A percentile compares a stretch with the other conserved stretches of the same genome.
Evolutionary conservation across 2,888 invertebrate species (phyloP).

Genomic region (Phrixothrix hirtus): DNA sequence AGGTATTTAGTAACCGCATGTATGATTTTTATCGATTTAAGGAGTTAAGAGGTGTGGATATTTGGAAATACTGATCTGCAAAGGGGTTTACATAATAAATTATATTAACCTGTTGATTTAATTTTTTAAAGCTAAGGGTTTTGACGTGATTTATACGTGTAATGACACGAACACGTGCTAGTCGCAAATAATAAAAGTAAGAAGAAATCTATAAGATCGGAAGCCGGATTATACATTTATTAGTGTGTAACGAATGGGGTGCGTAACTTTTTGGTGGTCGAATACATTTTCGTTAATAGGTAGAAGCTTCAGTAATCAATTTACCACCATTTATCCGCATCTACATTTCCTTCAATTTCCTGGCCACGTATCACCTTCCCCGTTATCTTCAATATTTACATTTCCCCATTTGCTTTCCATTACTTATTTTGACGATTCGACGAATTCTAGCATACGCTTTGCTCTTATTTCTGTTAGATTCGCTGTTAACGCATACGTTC

Average conservation of each 20-base stretch:
- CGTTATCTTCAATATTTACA: slow-evolving; percentile 43
- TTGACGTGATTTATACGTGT: no score
- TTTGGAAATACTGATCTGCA: no score
- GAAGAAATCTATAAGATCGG: no score
- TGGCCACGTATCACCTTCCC: slow-evolving; percentile 41
- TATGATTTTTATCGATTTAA: no score
- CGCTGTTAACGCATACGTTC: slow-evolving; percentile 10
- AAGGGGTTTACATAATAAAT: no score
- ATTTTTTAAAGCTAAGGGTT: no score
- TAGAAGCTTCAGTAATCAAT: slow-evolving; percentile 39
- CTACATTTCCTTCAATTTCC: slow-evolving; percentile 48
- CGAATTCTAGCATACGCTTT: slow-evolving; percentile 19
- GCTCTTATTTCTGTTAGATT: slow-evolving; percentile 15
- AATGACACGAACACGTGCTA: no score
- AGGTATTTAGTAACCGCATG: no score
- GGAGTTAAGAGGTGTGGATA: no score
- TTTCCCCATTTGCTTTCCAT: slow-evolving; percentile 39
- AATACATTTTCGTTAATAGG: slow-evolving; percentile 26
- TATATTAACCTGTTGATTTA: no score
- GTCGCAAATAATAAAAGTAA: no score
- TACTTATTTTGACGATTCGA: slow-evolving; percentile 31
- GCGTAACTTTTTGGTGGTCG: slow-evolving; percentile 9
- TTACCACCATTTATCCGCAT: slow-evolving; percentile 48
- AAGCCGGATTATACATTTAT: no score
- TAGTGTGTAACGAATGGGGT: background rate